Evolutionary conservation across 1,140 invertebrate genomes (phyloP), one percentile per base, ranked within the genome.

Genomic region (Lithobius niger): DNA sequence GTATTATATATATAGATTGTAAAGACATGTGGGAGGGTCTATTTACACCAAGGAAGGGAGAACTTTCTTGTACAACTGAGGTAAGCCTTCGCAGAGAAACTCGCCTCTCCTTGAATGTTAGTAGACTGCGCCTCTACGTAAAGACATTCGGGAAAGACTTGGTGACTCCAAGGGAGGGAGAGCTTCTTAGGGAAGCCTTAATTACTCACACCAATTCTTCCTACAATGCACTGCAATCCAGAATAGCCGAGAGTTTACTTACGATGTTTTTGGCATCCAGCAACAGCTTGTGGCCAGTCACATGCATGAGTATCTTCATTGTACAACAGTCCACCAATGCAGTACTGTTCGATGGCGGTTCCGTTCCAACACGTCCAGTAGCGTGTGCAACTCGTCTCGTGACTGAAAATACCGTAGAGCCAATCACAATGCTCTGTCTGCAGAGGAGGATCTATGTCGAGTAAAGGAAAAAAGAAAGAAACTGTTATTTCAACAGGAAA

Each of bases 311-410:
- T 83, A 60, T 83, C 79, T 70, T 93, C 88, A 66, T 92, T 92
- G 77, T 91, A 93, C 4, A 93, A 74, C 3, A 93, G 76, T 1
- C 88, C 88, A 40, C 88, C 88, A 61, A 91, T 91, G 70, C 89
- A 93, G n/a, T 90, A 79, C 67, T 92, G 88, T 68, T 91, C 88
- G 0, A 87, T 89, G 13, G 88, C 83, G 0, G 89, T 92, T 27
- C 88, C 88, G 68, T 92, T 92, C 89, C 88, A 92, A 68, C 88
- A 92, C 1, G 88, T 91, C 88, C 88, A 93, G 69, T 92, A 92
- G 16, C 89, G 75, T 0, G 88, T 93, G 73, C 89, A 92, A 0
- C 85, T 88, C 0, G 88, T 91, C 69, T 91, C 88, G 67, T 93
- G 89, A 0, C 88, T 88, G 68, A 92, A 92, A 61, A 92, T 91